phyloP scores from a whole-genome alignment of 2,113 vertebrate genomes.

The Galemys pyrenaicus region DNA sequence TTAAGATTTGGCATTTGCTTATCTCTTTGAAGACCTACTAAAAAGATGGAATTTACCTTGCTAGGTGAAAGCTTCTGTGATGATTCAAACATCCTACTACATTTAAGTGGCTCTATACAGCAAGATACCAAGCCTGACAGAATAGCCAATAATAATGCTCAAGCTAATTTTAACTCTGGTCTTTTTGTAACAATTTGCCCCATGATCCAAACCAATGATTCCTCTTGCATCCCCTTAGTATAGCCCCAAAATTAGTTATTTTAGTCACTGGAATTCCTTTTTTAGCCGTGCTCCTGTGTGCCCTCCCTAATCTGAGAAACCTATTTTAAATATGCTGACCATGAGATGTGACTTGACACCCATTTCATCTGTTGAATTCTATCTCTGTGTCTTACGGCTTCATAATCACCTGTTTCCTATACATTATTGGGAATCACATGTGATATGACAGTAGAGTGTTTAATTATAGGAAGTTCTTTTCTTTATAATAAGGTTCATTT shows the following conservation, averaged over 20 bases:
- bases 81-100: background rate
- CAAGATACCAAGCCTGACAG: background rate
- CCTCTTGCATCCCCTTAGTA: background rate
- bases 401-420: conserved; percentile 39
- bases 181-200: conserved; percentile 1
- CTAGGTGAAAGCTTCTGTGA: background rate
- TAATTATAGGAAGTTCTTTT: background rate
- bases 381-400: conserved; percentile 17
- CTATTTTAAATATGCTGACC: conserved; percentile 39
- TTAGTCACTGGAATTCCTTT: background rate
- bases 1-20: background rate
- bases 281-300: background rate
- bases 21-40: background rate
- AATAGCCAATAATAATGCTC: background rate
- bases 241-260: conserved; percentile 5
- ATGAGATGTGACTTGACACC: background rate
- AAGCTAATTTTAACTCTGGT: conserved; percentile 37
- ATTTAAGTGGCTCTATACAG: background rate
- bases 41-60: background rate
- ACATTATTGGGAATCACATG: background rate
- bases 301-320: conserved; percentile 14
- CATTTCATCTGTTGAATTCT: conserved; percentile 44
- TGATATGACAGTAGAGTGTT: background rate
- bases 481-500: background rate
- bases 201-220: background rate